Base-by-base conservation (phyloP, 2,888 invertebrate species). In the Tetrapedia diversipes region DNA sequence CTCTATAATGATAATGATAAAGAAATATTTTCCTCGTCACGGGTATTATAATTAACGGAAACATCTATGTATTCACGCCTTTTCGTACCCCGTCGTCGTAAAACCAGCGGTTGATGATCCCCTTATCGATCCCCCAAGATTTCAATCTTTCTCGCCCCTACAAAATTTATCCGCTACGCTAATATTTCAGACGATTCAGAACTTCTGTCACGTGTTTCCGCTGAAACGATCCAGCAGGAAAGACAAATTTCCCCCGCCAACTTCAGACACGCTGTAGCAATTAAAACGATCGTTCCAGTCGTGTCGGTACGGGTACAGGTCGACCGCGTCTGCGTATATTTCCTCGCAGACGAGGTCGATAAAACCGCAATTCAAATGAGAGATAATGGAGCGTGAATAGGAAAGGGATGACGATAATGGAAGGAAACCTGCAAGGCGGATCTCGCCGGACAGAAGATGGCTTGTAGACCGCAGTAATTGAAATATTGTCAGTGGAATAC, bases 401-500 rank as follows among this genome's bases (percentile, higher is more conserved):
- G 14, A 16, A 27, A 34, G 47, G 45, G n/a, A 27, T 49, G 53
- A 53, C 41, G 82, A 70, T 70, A 73, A 80, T 57, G 56, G 43
- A 1, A 24, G 64, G 63, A 34, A 57, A 57, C 56, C 73, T 49
- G 73, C 41, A 54, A 71, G 59, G 19, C 27, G 32, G 43, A 29
- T 39, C 43, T 49, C 61, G 59, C 14, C 63, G 68, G 51, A 39
- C 54, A 54, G 54, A 69, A 71, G 51, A 72, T 72, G 80, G 67
- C 43, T 68, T 43, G 53, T 68, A 66, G 72, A 59, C 60, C 70
- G 53, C 59, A 53, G 65, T 86, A 85, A 87, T 86, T 80, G 82
- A 84, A 81, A 85, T 78, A 86, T 85, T 77, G 81, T 79, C 73
- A 39, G 43, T 39, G 71, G 70, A 75, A 79, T 79, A 84, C 76